These are phyloP conservation scores for Lepidochrysops patricia DNA, from an alignment of 2,888 invertebrate genomes.

Conservation along the genomic window DNA sequence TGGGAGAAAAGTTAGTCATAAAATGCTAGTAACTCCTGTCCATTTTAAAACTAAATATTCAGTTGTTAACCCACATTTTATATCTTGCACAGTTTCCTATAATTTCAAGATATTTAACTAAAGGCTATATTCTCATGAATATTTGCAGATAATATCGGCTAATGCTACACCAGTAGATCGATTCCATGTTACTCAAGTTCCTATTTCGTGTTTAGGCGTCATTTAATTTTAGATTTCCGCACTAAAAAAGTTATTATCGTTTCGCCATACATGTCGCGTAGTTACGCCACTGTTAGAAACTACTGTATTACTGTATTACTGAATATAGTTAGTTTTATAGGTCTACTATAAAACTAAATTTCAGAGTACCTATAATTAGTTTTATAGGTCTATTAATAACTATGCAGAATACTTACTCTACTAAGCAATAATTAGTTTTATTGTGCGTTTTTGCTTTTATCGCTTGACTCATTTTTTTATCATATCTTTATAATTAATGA, in stretches of 20 bases:
- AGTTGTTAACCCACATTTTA: not conserved
- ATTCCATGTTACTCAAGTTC: not conserved
- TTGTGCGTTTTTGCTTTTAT: not conserved
- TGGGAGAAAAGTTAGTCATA: too few species aligned
- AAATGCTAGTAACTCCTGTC: not conserved
- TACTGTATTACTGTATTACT: too few species aligned
- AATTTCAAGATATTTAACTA: not conserved
- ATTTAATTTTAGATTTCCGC: conserved; percentile 10
- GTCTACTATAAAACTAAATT: not conserved
- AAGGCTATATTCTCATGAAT: not conserved
- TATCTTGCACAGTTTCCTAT: not conserved
- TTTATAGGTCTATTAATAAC: not conserved
- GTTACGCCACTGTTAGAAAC: not conserved
- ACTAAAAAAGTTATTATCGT: not conserved
- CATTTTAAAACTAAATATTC: too few species aligned
- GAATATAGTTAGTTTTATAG: not conserved
- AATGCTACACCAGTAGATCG: not conserved
- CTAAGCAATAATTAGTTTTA: not conserved
- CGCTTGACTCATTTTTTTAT: not conserved
- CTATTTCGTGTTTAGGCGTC: conserved; percentile 23
- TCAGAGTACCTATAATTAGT: not conserved
- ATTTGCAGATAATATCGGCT: not conserved
- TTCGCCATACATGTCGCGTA: conserved; percentile 4
- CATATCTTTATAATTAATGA: not conserved
- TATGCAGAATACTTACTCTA: too few species aligned